Conservation (phyloP, 1,140 invertebrate species). For the Pteromalus puparum region DNA sequence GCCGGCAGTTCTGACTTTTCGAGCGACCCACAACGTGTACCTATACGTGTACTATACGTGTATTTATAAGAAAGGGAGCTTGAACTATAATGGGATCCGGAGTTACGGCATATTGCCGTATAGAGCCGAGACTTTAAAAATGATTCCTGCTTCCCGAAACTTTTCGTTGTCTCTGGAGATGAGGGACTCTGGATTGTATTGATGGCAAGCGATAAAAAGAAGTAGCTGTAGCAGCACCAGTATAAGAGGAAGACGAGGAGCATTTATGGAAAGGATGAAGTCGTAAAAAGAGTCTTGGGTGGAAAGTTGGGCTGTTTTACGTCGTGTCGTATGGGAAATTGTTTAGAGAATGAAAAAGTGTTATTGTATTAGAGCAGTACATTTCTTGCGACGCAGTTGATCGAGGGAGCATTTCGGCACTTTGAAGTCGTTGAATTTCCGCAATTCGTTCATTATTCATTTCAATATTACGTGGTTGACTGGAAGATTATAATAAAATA, state of each 20-base stretch:
- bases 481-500: too few species aligned
- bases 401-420: background rate
- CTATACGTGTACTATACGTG: too few species aligned
- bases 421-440: background rate
- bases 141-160: slow-evolving; percentile 21
- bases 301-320: background rate
- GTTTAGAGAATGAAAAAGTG: background rate
- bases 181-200: background rate
- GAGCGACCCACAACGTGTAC: background rate
- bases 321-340: slow-evolving; percentile 15
- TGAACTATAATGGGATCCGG: slow-evolving; percentile 32
- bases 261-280: slow-evolving; percentile 39
- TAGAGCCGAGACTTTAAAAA: slow-evolving; percentile 9
- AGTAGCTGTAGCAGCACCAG: background rate
- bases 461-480: too few species aligned
- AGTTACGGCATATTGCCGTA: slow-evolving; percentile 19
- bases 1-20: slow-evolving; percentile 6
- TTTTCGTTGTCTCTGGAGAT: background rate
- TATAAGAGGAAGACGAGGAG: background rate
- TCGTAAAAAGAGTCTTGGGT: slow-evolving; percentile 28
- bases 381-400: background rate
- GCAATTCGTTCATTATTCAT: too few species aligned
- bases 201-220: slow-evolving; percentile 2
- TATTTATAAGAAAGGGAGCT: slow-evolving; percentile 3
- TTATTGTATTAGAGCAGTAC: slow-evolving; percentile 8